Percentiles rank a stretch among this genome's conserved stretches.
These are phyloP conservation scores for Caenorhabditis macrosperma DNA, from an alignment of 2,888 invertebrate species.

Conservation along the genomic window DNA sequence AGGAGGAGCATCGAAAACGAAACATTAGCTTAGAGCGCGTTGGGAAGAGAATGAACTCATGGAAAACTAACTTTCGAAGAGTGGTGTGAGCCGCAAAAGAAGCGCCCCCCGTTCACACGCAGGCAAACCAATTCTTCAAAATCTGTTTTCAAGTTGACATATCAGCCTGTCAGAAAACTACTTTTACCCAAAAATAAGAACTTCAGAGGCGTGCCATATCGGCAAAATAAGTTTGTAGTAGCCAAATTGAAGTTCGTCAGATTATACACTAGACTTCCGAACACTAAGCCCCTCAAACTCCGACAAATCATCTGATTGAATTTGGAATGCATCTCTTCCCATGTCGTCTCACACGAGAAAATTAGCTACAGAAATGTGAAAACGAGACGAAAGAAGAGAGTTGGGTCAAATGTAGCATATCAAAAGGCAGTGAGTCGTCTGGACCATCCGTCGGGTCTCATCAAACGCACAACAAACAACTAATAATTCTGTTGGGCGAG, in stretches of 20 bases:
- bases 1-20: no score
- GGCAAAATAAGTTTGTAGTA: no score
- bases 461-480: slow-evolving; percentile 64
- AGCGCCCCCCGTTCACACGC: slow-evolving; percentile 14
- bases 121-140: slow-evolving; percentile 31
- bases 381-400: neutral
- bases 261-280: neutral
- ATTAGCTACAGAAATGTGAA: neutral
- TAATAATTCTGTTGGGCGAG: slow-evolving; percentile 59
- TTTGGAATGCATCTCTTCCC: neutral
- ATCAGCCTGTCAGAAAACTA: slow-evolving; percentile 36
- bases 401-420: slow-evolving; percentile 37
- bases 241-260: no score
- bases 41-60: no score
- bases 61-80: no score
- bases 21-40: no score
- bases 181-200: neutral
- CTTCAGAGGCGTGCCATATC: neutral
- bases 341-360: no score
- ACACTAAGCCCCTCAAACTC: neutral
- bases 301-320: slow-evolving; percentile 34
- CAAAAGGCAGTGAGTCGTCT: slow-evolving; percentile 20
- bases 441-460: slow-evolving; percentile 57
- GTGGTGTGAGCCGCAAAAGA: no score
- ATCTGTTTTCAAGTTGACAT: slow-evolving; percentile 34